Evolutionary conservation across 2,113 vertebrate species (phyloP).

Genomic region (Erythrocercus mccallii): DNA sequence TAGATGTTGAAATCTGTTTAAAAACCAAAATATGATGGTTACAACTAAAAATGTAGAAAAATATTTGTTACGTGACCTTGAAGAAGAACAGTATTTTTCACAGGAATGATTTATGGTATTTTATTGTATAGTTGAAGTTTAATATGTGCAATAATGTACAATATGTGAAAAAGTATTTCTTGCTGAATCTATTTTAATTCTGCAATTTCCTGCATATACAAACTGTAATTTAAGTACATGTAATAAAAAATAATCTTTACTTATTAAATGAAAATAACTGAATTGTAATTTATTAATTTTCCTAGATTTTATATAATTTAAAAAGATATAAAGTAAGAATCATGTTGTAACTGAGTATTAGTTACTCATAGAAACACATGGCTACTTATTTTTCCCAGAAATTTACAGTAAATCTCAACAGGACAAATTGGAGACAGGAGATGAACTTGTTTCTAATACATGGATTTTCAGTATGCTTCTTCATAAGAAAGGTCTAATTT

Average conservation of each 20-base stretch:
- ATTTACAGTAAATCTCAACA: background rate
- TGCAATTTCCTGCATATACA: background rate
- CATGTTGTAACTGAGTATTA: background rate
- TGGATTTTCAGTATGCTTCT: background rate
- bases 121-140: background rate
- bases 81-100: background rate
- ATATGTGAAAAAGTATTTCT: rapidly evolving
- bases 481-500: background rate
- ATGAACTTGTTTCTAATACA: background rate
- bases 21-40: background rate
- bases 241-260: background rate
- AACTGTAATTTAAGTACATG: background rate
- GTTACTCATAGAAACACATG: background rate
- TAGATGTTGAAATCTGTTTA: background rate
- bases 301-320: background rate
- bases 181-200: background rate
- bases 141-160: rapidly evolving
- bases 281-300: background rate
- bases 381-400: background rate
- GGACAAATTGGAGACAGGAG: background rate
- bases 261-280: background rate
- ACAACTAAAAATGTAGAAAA: background rate
- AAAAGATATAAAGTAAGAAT: background rate
- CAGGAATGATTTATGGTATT: background rate
- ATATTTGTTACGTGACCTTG: background rate